A percentile compares a stretch with the other conserved stretches of the same genome.
Conservation (phyloP, 2,888 invertebrate species). For the Nephrotoma flavescens region DNA sequence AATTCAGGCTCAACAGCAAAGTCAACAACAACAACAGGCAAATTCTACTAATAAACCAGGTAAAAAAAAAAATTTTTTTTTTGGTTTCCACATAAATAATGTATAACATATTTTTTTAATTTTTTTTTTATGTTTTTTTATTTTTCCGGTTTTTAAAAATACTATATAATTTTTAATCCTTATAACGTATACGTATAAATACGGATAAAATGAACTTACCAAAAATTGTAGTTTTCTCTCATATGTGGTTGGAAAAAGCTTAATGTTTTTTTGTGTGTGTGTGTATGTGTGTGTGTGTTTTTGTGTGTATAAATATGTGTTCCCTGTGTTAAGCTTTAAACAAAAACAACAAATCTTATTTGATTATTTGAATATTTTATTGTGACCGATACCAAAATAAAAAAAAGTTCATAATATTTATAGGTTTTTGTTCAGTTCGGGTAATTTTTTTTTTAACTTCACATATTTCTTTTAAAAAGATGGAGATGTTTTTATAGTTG, state of each 20-base stretch:
- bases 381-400: not conserved
- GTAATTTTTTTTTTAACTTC: not conserved
- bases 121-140: no score
- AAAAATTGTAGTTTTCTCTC: not conserved
- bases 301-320: not conserved
- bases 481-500: not conserved
- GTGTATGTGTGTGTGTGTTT: not conserved
- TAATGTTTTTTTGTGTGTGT: not conserved
- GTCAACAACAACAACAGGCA: slow-evolving; percentile 20
- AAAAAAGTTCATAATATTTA: not conserved
- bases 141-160: no score
- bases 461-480: not conserved
- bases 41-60: slow-evolving; percentile 4
- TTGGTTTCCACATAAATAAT: not conserved
- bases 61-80: not conserved
- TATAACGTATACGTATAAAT: not conserved
- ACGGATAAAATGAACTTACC: not conserved
- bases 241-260: not conserved
- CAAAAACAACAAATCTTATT: not conserved
- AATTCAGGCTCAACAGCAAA: slow-evolving; percentile 20
- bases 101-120: not conserved
- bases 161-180: not conserved
- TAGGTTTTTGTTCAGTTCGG: not conserved
- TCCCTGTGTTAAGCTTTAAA: not conserved
- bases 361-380: not conserved